These are phyloP conservation scores for Chaetodon auriga DNA, from an alignment of 2,113 vertebrate genomes.

Conservation along the genomic window DNA sequence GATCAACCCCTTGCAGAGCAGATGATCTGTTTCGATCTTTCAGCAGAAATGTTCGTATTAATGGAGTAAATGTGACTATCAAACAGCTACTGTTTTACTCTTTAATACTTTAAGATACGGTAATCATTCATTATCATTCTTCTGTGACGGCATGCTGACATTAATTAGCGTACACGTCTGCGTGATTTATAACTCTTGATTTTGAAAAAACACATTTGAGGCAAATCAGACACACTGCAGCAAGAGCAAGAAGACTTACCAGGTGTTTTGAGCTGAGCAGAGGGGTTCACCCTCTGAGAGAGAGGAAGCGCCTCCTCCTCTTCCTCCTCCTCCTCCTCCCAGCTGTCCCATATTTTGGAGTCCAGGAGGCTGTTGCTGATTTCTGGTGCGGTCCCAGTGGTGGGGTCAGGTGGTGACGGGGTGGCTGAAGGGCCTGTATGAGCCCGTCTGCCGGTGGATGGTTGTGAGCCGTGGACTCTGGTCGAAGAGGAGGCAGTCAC, in stretches of 20 bases:
- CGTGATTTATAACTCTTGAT: background rate
- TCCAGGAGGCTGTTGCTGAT: slow-evolving; percentile 81
- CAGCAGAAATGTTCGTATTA: background rate
- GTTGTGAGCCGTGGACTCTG: background rate
- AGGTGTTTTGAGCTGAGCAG: slow-evolving; percentile 81
- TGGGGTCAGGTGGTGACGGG: slow-evolving; percentile 18
- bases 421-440: background rate
- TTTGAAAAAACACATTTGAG: background rate
- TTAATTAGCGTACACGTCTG: background rate
- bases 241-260: slow-evolving; percentile 73
- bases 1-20: background rate
- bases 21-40: background rate
- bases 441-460: background rate
- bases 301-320: slow-evolving; percentile 76
- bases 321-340: slow-evolving; percentile 80
- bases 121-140: too few relatives aligned
- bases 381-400: background rate
- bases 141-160: too few relatives aligned
- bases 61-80: background rate
- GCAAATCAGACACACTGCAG: background rate
- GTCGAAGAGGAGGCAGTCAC: background rate
- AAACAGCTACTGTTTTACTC: background rate
- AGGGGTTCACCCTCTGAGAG: slow-evolving; percentile 73
- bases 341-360: slow-evolving; percentile 87
- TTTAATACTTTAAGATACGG: background rate